These are phyloP conservation scores for Ennomos erosarius DNA, from an alignment of 2,888 invertebrate genomes.

Conservation along the genomic window DNA sequence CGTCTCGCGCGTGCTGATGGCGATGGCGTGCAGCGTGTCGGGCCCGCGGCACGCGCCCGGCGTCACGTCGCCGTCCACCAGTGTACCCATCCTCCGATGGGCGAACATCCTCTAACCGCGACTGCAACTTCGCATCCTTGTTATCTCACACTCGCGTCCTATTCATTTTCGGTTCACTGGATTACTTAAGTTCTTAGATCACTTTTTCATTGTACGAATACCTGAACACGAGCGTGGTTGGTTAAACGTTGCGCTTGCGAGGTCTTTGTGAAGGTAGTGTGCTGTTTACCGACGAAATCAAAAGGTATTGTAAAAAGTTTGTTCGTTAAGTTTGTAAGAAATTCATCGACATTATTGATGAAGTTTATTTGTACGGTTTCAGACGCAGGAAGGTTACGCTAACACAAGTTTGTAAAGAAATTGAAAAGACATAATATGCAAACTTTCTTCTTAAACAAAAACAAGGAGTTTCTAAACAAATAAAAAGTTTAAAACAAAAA, in stretches of 20 bases:
- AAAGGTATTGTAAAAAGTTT: constrained; percentile 47
- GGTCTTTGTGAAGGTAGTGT: constrained; percentile 15
- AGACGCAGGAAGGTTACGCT: constrained; percentile 16
- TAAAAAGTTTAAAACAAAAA: constrained; percentile 8
- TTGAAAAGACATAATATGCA: too few relatives aligned
- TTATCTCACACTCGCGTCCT: constrained; percentile 59
- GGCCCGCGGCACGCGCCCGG: constrained; percentile 64
- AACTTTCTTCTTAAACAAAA: too few relatives aligned
- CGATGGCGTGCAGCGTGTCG: constrained; percentile 70
- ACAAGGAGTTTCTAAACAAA: too few relatives aligned
- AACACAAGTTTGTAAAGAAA: constrained; percentile 24
- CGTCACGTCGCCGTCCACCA: constrained; percentile 79
- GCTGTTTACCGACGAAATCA: constrained; percentile 14
- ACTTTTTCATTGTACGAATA: constrained; percentile 37
- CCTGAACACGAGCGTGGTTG: constrained; percentile 20
- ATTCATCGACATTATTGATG: constrained; percentile 39
- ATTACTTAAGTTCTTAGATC: constrained; percentile 30
- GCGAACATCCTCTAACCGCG: constrained; percentile 58
- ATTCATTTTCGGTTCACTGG: constrained; percentile 45
- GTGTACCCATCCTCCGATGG: constrained; percentile 81
- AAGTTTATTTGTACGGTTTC: constrained; percentile 27
- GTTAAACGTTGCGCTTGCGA: constrained; percentile 49
- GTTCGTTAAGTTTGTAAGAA: constrained; percentile 25
- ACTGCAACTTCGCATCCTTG: constrained; percentile 56
- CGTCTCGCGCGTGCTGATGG: constrained; percentile 75